These are phyloP conservation scores for Chaenodraco wilsoni DNA, from an alignment of 2,797 vertebrate genomes.

Conservation along the genomic window DNA sequence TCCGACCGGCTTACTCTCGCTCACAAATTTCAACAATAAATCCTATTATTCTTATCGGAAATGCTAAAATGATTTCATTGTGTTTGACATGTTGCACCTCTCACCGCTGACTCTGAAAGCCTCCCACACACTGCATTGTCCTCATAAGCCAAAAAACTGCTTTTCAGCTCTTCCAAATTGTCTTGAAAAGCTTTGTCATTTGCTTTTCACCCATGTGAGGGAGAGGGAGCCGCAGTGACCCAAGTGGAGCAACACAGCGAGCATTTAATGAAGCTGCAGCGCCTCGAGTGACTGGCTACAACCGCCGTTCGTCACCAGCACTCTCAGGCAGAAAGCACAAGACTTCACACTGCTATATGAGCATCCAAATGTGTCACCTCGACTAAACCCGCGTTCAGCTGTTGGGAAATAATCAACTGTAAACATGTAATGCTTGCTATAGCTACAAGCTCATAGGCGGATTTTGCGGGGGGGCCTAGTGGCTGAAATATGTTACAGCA, in stretches of 20 bases:
- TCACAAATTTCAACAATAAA: constrained; percentile 59
- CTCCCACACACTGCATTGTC: background rate
- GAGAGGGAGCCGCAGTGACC: constrained; percentile 42
- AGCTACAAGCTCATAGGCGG: background rate
- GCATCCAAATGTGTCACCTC: constrained; percentile 37
- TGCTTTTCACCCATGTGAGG: constrained; percentile 37
- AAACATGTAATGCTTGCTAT: constrained; percentile 35
- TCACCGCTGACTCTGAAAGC: constrained; percentile 3
- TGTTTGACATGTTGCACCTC: constrained; percentile 42
- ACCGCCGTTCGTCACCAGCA: constrained; percentile 51
- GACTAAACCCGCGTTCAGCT: constrained; percentile 28
- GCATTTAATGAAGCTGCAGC: constrained; percentile 69
- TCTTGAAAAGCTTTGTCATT: constrained; percentile 58
- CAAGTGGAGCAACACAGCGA: constrained; percentile 45
- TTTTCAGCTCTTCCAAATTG: constrained; percentile 38
- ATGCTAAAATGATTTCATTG: constrained; percentile 59
- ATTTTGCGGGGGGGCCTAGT: too few species aligned
- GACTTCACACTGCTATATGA: constrained; percentile 39
- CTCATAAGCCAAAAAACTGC: constrained; percentile 32
- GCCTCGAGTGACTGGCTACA: constrained; percentile 55
- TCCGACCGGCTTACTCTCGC: constrained; percentile 30
- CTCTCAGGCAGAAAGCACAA: constrained; percentile 43
- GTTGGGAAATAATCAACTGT: constrained; percentile 36
- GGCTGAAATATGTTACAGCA: too few species aligned
- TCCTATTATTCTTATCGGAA: constrained; percentile 53